Base-by-base conservation (phyloP, 2,113 vertebrate species). In the Glaucidium brasilianum region DNA sequence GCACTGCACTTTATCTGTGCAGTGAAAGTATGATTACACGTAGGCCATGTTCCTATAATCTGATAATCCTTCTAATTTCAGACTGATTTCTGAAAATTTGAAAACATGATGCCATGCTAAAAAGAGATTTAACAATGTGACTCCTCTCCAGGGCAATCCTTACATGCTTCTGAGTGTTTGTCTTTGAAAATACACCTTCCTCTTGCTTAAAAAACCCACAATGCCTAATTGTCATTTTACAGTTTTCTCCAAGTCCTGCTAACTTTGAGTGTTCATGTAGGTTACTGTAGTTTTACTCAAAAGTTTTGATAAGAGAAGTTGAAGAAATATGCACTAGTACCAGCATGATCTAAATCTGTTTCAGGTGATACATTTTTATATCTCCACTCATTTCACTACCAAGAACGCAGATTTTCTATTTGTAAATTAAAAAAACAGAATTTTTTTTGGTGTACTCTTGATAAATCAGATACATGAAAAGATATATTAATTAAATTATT, bases 191-290 rank as follows among this genome's bases (percentile, higher is more conserved):
- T 75, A 22, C 5, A 11, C 45, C 50, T 71, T 83, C 19, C 8
- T 74, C 5, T 39, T 82, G 4, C 53, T 58, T 68, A 15, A 77
- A 25, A 11, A 6, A 1, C 4, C 1, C 0, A 1, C 12, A 25
- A 18, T n/a, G 25, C 25, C 23, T 63, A 43, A 71, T 34, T 50
- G 32, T 34, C 9, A 35, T 67, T 85, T 92, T n/a, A 37, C 21
- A 49, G 3, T 53, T 66, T 72, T 55, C 27, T 43, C 39, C 41
- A 80, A 37, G 12, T 93, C 15, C 34, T 83, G 39, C 21, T 41
- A 72, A 9, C 37, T 67, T 90, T 85, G 15, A 68, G 4, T 81
- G 21, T 85, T 90, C 11, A 2, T 59, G 8, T 45, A 32, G 16
- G 15, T 85, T 85, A 15, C 47, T 55, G 14, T 12, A 85, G 23